These are phyloP conservation scores for Xestia xanthographa DNA, from an alignment of 2,888 invertebrate species.

Conservation along the genomic window DNA sequence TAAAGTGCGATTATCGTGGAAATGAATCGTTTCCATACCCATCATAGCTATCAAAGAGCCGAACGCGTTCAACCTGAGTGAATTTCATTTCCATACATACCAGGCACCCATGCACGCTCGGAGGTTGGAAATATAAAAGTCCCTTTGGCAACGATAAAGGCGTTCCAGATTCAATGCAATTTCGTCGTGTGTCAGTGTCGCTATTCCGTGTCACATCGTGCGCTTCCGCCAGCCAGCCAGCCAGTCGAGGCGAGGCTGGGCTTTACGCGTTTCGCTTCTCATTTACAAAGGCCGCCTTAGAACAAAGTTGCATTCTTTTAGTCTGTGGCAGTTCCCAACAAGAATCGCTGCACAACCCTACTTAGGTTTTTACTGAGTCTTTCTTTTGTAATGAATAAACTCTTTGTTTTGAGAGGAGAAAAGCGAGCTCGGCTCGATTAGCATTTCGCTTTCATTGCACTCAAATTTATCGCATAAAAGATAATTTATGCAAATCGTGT, in stretches of 20 bases:
- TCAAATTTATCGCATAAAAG: slow-evolving; percentile 62
- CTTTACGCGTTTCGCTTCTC: slow-evolving; percentile 68
- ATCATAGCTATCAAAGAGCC: slow-evolving; percentile 38
- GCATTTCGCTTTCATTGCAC: slow-evolving; percentile 67
- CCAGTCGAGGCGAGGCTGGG: slow-evolving; percentile 51
- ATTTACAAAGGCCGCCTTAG: slow-evolving; percentile 70
- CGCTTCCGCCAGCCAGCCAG: slow-evolving; percentile 64
- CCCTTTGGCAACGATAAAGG: slow-evolving; percentile 66
- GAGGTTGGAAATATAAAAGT: slow-evolving; percentile 57
- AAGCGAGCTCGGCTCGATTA: slow-evolving; percentile 65
- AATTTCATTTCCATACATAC: slow-evolving; percentile 59
- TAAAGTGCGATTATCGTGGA: slow-evolving; percentile 29
- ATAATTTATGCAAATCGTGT: slow-evolving; percentile 62
- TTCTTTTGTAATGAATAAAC: slow-evolving; percentile 74
- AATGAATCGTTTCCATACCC: slow-evolving; percentile 31
- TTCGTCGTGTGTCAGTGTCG: slow-evolving; percentile 71
- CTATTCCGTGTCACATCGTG: slow-evolving; percentile 69
- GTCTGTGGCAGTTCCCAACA: slow-evolving; percentile 64
- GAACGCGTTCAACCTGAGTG: slow-evolving; percentile 36
- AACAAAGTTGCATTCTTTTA: slow-evolving; percentile 74
- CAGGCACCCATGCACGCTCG: slow-evolving; percentile 39
- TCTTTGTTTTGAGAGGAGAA: slow-evolving; percentile 71
- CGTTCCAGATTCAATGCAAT: slow-evolving; percentile 73
- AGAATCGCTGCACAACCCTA: slow-evolving; percentile 69
- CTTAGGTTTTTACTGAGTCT: slow-evolving; percentile 70